Percentiles rank a stretch among this genome's conserved stretches.
These are phyloP conservation scores for Lepisosteus osseus DNA, from an alignment of 2,113 vertebrate species.

Conservation along the genomic window DNA sequence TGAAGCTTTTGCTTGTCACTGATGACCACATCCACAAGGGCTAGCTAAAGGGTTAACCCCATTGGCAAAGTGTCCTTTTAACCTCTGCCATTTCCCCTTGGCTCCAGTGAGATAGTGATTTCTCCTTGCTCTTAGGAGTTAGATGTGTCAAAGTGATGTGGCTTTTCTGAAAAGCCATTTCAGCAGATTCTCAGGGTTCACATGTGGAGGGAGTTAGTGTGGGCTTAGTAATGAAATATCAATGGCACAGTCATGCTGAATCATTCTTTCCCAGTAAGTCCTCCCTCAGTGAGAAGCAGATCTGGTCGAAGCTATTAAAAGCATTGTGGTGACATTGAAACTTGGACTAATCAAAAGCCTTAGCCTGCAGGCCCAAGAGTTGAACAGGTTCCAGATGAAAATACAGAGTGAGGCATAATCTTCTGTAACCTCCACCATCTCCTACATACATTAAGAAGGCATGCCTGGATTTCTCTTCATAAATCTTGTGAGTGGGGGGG, in stretches of 20 bases:
- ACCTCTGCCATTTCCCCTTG: no score
- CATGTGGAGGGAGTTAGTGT: background rate
- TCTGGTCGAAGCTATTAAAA: background rate
- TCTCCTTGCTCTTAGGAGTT: background rate
- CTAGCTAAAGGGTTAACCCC: no score
- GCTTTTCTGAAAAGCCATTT: background rate
- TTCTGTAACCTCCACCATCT: background rate
- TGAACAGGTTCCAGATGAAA: background rate
- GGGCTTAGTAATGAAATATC: background rate
- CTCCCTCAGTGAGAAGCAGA: background rate
- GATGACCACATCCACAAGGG: no score
- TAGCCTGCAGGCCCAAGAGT: background rate
- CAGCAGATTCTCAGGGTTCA: background rate
- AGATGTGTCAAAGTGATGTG: background rate
- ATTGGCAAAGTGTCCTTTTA: no score
- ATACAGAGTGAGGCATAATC: background rate
- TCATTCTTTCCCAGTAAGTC: background rate
- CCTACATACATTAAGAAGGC: background rate
- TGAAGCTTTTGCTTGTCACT: no score
- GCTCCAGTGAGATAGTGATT: background rate
- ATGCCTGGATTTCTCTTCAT: background rate
- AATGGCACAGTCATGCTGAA: background rate
- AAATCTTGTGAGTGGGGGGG: background rate
- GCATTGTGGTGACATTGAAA: constrained; percentile 4
- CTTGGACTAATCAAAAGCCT: background rate